phyloP scores from a whole-genome alignment of 1,140 invertebrate genomes.

The Rhysida immarginata region DNA sequence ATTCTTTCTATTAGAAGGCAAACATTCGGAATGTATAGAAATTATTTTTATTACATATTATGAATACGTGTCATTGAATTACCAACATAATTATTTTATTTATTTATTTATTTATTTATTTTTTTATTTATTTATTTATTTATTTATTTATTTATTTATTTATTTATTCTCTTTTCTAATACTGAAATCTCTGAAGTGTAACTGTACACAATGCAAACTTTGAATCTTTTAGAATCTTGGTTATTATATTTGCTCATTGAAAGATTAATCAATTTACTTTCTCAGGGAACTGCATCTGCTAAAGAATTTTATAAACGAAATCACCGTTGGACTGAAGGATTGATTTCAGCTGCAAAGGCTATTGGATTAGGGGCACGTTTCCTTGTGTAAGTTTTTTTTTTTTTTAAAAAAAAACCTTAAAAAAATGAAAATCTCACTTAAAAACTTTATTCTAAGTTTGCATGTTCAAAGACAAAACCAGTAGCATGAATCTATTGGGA shows the following conservation, averaged over 20 bases:
- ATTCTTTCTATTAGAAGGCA: background rate
- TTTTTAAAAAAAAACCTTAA: too few species aligned
- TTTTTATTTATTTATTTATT: background rate
- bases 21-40: background rate
- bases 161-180: slow-evolving; percentile 11
- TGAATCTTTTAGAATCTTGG: background rate
- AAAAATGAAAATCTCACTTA: too few species aligned
- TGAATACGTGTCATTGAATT: background rate
- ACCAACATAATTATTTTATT: background rate
- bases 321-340: slow-evolving; percentile 95
- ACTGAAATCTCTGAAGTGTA: too few species aligned
- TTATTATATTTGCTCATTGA: slow-evolving; percentile 10
- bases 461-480: too few species aligned
- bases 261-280: slow-evolving; percentile 5
- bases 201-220: too few species aligned
- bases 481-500: too few species aligned
- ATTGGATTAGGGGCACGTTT: slow-evolving; percentile 90
- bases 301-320: slow-evolving; percentile 96
- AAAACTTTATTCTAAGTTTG: too few species aligned
- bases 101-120: slow-evolving; percentile 2
- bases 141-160: slow-evolving; percentile 8
- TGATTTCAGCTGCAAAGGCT: slow-evolving; percentile 94
- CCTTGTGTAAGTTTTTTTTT: slow-evolving; percentile 78
- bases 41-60: background rate
- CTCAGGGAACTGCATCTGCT: slow-evolving; percentile 50